These are phyloP conservation scores for Axea sp. DNA, from an alignment of 2,888 invertebrate species.

Conservation along the genomic window DNA sequence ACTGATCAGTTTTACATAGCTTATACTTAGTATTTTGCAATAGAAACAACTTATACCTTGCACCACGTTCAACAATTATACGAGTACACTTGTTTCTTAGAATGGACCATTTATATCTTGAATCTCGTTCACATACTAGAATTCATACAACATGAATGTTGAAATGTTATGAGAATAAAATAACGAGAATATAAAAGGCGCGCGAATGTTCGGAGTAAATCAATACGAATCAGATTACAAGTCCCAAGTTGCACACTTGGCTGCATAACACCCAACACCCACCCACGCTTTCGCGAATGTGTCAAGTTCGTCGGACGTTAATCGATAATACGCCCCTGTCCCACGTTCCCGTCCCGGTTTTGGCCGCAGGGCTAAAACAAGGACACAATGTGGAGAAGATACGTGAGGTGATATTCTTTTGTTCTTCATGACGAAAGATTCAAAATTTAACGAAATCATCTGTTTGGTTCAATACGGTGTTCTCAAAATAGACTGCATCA, in stretches of 20 bases:
- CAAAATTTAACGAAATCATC: too few species aligned
- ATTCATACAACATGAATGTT: constrained; percentile 16
- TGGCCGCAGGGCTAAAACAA: constrained; percentile 58
- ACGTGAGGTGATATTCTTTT: constrained; percentile 4
- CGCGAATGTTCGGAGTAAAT: constrained; percentile 29
- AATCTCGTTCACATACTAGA: too few species aligned
- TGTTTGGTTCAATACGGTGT: too few species aligned
- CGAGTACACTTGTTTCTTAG: too few species aligned
- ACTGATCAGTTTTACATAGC: too few species aligned
- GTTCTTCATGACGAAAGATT: too few species aligned
- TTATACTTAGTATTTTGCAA: too few species aligned
- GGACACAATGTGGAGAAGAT: constrained; percentile 38
- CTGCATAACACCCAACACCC: constrained; percentile 51
- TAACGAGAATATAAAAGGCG: constrained; percentile 24
- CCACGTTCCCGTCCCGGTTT: constrained; percentile 53
- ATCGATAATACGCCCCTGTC: constrained; percentile 64
- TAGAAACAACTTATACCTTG: too few species aligned
- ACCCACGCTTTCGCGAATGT: constrained; percentile 61
- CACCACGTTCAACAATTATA: too few species aligned
- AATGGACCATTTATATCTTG: too few species aligned
- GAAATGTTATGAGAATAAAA: constrained; percentile 20
- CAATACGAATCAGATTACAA: constrained; percentile 55
- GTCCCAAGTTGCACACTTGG: constrained; percentile 56
- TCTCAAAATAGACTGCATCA: too few species aligned
- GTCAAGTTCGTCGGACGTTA: constrained; percentile 67